These are phyloP conservation scores for Cylindroiulus punctatus DNA, from an alignment of 2,888 invertebrate genomes.

Conservation along the genomic window DNA sequence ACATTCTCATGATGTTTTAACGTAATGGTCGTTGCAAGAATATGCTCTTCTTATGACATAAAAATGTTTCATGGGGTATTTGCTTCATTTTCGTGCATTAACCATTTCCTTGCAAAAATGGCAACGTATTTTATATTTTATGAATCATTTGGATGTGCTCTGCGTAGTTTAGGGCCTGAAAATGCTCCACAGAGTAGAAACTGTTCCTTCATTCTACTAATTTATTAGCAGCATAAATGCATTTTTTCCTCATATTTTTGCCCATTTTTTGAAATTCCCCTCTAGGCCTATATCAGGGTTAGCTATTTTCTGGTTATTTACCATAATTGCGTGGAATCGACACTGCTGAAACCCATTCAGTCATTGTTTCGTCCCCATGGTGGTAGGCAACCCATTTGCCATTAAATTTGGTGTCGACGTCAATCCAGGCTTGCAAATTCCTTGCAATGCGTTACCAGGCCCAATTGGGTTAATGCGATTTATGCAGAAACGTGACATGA, in stretches of 20 bases:
- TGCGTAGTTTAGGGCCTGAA: no score
- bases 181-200: no score
- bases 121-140: no score
- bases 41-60: no score
- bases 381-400: neutral
- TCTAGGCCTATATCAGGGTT: neutral
- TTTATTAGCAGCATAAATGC: neutral
- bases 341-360: neutral
- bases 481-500: constrained; percentile 37
- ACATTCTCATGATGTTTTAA: no score
- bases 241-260: neutral
- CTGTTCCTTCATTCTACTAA: neutral
- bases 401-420: neutral
- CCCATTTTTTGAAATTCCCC: neutral
- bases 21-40: no score
- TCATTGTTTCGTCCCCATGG: neutral
- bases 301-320: neutral
- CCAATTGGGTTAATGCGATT: constrained; percentile 39
- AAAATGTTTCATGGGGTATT: no score
- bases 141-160: no score
- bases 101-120: no score
- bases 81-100: no score
- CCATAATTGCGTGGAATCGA: neutral
- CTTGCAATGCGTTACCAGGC: neutral
- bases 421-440: neutral